These are phyloP conservation scores for Sarcophaga carnaria DNA, from an alignment of 2,888 invertebrate genomes.

Conservation along the genomic window DNA sequence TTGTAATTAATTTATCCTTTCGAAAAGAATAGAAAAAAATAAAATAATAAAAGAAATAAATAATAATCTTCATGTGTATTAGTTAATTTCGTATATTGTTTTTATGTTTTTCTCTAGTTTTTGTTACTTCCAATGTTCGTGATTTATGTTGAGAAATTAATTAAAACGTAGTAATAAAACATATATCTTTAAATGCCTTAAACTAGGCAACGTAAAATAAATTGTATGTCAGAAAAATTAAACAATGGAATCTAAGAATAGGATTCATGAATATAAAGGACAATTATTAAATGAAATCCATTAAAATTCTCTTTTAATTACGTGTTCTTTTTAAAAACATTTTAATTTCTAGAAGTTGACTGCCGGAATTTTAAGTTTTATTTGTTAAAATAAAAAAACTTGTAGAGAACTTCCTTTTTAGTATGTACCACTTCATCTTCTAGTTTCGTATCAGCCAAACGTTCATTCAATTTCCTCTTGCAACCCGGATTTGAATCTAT, in stretches of 20 bases:
- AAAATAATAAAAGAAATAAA: background rate
- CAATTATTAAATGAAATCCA: no score
- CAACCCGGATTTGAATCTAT: no score
- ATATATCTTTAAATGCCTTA: background rate
- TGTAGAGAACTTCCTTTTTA: no score
- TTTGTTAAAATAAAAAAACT: no score
- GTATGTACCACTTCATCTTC: no score
- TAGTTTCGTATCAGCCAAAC: no score
- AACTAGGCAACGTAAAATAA: background rate
- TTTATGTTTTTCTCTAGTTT: background rate
- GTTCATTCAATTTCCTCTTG: no score
- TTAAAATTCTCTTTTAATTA: no score
- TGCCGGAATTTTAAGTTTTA: no score
- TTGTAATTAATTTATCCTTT: conserved; percentile 28
- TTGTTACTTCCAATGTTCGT: conserved; percentile 19
- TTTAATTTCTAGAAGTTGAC: no score
- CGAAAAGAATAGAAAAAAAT: background rate
- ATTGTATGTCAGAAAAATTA: background rate
- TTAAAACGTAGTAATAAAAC: background rate
- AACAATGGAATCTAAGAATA: background rate
- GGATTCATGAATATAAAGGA: background rate
- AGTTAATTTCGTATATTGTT: background rate
- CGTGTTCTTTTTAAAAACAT: no score
- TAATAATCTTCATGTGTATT: background rate
- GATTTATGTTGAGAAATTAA: conserved; percentile 34